phyloP scores from a whole-genome alignment of 2,888 invertebrate species.

The Tiliacea citrago region DNA sequence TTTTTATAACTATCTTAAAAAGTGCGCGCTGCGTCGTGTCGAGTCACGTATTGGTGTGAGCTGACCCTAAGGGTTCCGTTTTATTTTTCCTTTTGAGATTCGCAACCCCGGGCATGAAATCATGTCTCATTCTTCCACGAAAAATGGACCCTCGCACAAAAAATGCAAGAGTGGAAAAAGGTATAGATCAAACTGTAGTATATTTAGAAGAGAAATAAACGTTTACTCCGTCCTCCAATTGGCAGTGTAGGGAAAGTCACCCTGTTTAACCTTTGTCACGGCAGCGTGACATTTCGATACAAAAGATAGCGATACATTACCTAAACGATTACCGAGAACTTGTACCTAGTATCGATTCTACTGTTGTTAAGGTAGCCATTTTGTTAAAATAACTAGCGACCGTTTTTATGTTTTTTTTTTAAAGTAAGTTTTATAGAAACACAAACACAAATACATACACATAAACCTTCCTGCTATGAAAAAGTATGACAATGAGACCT shows the following conservation, averaged over 20 bases:
- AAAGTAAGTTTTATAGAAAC: too few relatives aligned
- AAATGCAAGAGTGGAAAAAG: background rate
- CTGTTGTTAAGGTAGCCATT: conserved; percentile 15
- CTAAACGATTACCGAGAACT: conserved; percentile 49
- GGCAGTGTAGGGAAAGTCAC: conserved; percentile 66
- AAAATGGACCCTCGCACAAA: background rate
- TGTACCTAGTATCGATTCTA: conserved; percentile 26
- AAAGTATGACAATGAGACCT: too few relatives aligned
- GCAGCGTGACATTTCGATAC: conserved; percentile 59
- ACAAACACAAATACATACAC: too few relatives aligned
- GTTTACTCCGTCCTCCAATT: conserved; percentile 53
- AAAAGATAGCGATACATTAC: conserved; percentile 65
- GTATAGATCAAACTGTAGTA: background rate
- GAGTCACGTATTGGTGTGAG: too few relatives aligned
- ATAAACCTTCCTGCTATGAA: too few relatives aligned
- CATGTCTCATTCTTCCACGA: background rate
- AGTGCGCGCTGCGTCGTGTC: too few relatives aligned
- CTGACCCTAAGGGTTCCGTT: background rate
- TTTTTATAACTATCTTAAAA: too few relatives aligned
- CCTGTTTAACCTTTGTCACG: conserved; percentile 75
- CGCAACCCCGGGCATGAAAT: background rate
- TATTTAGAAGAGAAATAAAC: conserved; percentile 37
- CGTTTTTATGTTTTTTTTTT: too few relatives aligned
- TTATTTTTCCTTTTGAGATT: too few relatives aligned
- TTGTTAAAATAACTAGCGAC: conserved; percentile 5